Evolutionary conservation across 2,113 vertebrate species (phyloP).

Genomic region (Macaca fascicularis): DNA sequence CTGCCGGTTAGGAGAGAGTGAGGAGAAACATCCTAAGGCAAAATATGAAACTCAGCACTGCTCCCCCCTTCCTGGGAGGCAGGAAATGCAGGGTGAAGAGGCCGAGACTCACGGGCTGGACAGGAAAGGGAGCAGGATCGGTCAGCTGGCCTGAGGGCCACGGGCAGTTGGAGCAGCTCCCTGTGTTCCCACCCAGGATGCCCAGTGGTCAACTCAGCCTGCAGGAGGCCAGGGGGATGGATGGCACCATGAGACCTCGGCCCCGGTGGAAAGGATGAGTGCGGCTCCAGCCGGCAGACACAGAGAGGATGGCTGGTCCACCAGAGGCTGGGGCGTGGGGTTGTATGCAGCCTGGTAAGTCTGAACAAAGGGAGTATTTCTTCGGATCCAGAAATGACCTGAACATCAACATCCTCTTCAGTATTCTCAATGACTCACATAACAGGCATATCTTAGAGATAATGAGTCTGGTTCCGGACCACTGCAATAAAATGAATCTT

Average conservation of each 20-base stretch:
- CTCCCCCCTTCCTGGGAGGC: neutral
- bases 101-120: neutral
- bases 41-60: neutral
- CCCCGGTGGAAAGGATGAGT: rapidly evolving
- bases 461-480: neutral
- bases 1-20: rapidly evolving
- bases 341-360: rapidly evolving
- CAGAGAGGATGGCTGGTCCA: rapidly evolving
- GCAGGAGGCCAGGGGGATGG: neutral
- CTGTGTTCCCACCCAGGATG: neutral
- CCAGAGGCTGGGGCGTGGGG: neutral
- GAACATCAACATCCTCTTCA: too few species aligned
- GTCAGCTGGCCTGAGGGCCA: neutral
- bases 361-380: neutral
- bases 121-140: neutral
- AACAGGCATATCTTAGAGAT: neutral
- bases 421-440: neutral
- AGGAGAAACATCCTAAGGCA: neutral
- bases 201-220: neutral
- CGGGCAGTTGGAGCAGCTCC: neutral
- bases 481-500: neutral
- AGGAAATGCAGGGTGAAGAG: neutral
- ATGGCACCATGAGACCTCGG: neutral
- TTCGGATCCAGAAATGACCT: neutral
- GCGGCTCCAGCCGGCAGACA: rapidly evolving